phyloP scores from a whole-genome alignment of 2,888 invertebrate species.

The Malacosoma neustria region DNA sequence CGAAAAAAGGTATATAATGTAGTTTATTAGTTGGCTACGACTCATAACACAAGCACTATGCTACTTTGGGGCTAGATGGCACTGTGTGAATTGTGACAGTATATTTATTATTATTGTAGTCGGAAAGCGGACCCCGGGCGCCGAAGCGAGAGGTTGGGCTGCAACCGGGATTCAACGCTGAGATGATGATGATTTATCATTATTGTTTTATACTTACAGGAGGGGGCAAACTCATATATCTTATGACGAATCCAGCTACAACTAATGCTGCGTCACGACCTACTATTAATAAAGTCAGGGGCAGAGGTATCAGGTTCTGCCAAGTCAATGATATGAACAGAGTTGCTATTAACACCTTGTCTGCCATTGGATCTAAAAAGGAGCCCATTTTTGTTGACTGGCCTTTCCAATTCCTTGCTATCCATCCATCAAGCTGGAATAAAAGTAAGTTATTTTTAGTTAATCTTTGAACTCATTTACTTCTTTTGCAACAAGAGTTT shows the following conservation, averaged over 20 bases:
- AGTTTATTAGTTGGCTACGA: too few species aligned
- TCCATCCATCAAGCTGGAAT: constrained; percentile 93
- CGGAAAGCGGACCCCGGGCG: background rate
- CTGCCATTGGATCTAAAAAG: constrained; percentile 97
- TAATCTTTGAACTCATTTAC: too few species aligned
- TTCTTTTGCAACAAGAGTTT: too few species aligned
- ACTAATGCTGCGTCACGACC: constrained; percentile 89
- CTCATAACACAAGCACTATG: too few species aligned
- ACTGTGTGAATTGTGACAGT: too few species aligned
- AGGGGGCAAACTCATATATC: constrained; percentile 91
- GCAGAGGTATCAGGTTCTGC: constrained; percentile 87
- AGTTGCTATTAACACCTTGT: constrained; percentile 94
- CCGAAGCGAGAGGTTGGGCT: background rate
- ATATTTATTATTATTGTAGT: too few species aligned
- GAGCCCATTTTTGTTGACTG: constrained; percentile 96
- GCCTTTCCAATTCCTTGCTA: constrained; percentile 92
- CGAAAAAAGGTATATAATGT: too few species aligned
- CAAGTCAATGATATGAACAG: constrained; percentile 91
- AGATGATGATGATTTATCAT: background rate
- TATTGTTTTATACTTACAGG: constrained; percentile 84
- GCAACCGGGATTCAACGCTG: background rate
- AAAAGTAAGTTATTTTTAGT: constrained; percentile 1
- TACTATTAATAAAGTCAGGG: constrained; percentile 87
- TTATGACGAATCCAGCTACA: constrained; percentile 89
- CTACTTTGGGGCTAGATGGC: too few species aligned